Evolutionary conservation across 92 coral and sea anemone genomes (phyloP).

Genomic region (Chrysogorgia sp.): DNA sequence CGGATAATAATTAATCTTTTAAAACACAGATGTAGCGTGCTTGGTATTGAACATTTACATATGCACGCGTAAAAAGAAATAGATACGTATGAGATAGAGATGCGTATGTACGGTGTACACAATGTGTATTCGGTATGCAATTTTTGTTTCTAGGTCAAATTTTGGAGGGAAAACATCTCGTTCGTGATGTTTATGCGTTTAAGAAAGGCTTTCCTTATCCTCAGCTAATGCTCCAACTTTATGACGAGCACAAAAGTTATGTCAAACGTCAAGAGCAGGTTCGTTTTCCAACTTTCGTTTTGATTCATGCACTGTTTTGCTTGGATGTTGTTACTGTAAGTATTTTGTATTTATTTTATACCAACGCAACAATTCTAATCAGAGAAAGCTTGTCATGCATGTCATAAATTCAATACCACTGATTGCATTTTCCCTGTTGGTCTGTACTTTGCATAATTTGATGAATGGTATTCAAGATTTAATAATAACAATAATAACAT

Average conservation of each 20-base stretch:
- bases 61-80: no score
- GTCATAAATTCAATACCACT: not conserved
- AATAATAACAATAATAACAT: no score
- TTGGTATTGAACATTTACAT: not conserved
- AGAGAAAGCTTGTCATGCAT: not conserved
- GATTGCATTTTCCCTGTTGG: not conserved
- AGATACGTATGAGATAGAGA: not conserved
- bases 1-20: not conserved
- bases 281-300: not conserved
- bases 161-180: slow-evolving; percentile 81
- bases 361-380: no score
- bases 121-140: not conserved
- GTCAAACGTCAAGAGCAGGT: slow-evolving; percentile 93
- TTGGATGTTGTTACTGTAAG: no score
- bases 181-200: slow-evolving; percentile 85
- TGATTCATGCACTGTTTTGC: no score
- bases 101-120: not conserved
- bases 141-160: slow-evolving; percentile 63
- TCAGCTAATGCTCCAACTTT: slow-evolving; percentile 71
- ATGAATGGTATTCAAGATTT: no score
- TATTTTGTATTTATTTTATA: no score
- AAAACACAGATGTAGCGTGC: no score
- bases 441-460: no score
- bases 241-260: slow-evolving; percentile 71
- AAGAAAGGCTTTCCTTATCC: slow-evolving; percentile 98